Evolutionary conservation across 1,140 invertebrate genomes (phyloP).

Genomic region (Orchesella cincta): DNA sequence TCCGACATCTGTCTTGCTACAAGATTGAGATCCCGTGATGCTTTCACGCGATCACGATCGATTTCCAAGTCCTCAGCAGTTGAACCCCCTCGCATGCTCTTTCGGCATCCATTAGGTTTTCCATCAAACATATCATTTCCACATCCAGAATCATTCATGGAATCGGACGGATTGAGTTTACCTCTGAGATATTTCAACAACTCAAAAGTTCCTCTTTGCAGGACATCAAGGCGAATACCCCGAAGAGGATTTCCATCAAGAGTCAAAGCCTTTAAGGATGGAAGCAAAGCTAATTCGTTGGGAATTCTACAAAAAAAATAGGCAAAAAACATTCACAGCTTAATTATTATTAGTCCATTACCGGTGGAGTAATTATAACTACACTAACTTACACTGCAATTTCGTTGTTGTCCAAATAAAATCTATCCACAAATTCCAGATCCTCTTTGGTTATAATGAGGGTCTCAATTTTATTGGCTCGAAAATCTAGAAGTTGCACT

Average conservation of each 20-base stretch:
- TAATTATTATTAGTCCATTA: neutral
- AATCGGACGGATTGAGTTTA: constrained; percentile 53
- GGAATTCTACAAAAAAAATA: constrained; percentile 67
- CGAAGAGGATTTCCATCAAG: constrained; percentile 83
- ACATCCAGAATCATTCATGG: constrained; percentile 8
- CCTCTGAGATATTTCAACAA: constrained; percentile 78
- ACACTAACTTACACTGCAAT: constrained; percentile 39
- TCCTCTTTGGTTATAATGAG: constrained; percentile 41
- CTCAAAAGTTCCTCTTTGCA: constrained; percentile 75
- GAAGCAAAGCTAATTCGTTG: constrained; percentile 70
- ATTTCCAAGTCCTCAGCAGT: constrained; percentile 39
- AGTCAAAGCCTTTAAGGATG: constrained; percentile 77
- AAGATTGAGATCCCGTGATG: constrained; percentile 69
- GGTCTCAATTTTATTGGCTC: constrained; percentile 44
- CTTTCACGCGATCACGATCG: constrained; percentile 67
- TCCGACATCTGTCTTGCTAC: constrained; percentile 64
- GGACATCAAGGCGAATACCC: constrained; percentile 72
- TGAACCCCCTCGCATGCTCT: constrained; percentile 22
- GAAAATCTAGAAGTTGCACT: constrained; percentile 46
- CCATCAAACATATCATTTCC: constrained; percentile 46
- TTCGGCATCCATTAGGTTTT: neutral
- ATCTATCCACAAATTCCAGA: constrained; percentile 46
- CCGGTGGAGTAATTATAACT: neutral
- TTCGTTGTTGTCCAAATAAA: constrained; percentile 50
- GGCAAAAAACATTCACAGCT: neutral